phyloP scores from a whole-genome alignment of 2,888 invertebrate species.

The Adelphocoris suturalis region DNA sequence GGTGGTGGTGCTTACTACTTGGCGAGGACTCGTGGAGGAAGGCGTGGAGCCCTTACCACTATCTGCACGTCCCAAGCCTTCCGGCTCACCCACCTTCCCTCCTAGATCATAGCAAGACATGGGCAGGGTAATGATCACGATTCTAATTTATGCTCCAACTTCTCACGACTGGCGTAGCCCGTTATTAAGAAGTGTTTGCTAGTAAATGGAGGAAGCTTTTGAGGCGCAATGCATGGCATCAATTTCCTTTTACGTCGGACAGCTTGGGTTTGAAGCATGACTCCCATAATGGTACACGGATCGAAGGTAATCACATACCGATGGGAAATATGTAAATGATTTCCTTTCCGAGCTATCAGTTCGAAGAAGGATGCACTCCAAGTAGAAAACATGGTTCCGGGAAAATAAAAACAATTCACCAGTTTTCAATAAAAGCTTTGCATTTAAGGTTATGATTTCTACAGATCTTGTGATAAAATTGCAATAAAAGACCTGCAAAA shows the following conservation, averaged over 20 bases:
- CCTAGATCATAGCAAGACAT: conserved; percentile 14
- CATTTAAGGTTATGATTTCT: no score
- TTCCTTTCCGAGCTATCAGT: not conserved
- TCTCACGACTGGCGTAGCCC: conserved; percentile 59
- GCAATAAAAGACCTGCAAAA: no score
- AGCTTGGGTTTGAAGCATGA: not conserved
- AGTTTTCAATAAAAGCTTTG: no score
- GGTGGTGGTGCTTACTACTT: not conserved
- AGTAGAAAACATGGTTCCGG: no score
- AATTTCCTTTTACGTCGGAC: conserved; percentile 51
- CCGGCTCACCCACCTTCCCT: not conserved
- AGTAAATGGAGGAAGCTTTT: conserved; percentile 59
- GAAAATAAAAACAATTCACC: no score
- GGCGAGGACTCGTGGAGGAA: not conserved
- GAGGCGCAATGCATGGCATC: conserved; percentile 27
- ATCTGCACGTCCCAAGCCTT: conserved; percentile 45
- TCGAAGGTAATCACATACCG: not conserved
- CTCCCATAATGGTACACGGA: not conserved
- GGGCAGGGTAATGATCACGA: conserved; percentile 66
- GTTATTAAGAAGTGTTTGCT: conserved; percentile 64
- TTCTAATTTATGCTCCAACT: conserved; percentile 69
- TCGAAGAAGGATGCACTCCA: not conserved
- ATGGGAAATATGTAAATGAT: not conserved
- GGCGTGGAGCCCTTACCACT: conserved; percentile 20
- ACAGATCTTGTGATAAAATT: no score